Conservation (phyloP, 2,113 vertebrate genomes). For the Crotalus horridus region DNA sequence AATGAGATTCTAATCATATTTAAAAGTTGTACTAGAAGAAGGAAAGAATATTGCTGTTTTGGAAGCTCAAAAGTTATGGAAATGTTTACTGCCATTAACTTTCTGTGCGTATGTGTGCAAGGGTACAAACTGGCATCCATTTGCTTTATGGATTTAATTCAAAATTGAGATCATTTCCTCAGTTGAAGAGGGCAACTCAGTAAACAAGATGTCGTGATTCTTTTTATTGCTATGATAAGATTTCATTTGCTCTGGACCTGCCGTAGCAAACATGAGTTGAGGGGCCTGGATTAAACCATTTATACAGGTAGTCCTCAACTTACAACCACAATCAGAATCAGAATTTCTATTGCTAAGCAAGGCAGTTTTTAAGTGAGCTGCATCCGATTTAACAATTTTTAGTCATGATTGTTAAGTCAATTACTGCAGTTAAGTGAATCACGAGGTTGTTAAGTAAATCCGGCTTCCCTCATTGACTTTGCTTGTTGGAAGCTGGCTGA, state of each 20-base stretch:
- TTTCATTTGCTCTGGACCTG: background rate
- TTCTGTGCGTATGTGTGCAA: background rate
- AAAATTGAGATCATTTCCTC: background rate
- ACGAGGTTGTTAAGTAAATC: background rate
- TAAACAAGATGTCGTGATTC: background rate
- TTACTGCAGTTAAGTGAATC: background rate
- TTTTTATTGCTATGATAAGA: too few species aligned
- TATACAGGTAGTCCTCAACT: background rate
- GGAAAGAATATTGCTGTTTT: conserved; percentile 7
- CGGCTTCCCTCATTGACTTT: background rate
- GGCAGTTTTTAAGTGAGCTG: background rate
- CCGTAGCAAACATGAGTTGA: background rate
- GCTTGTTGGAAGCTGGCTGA: background rate
- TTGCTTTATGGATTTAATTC: background rate
- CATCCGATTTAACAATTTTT: background rate
- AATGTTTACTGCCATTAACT: background rate
- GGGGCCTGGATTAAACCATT: background rate
- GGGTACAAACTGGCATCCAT: background rate
- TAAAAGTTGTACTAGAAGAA: conserved; percentile 31
- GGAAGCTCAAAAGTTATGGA: background rate
- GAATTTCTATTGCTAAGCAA: background rate
- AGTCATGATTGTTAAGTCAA: background rate
- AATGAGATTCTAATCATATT: conserved; percentile 39
- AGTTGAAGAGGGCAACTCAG: background rate
- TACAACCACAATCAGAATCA: background rate